Conservation (phyloP, 2,888 invertebrate species). For the Chrysomela aeneicollis region DNA sequence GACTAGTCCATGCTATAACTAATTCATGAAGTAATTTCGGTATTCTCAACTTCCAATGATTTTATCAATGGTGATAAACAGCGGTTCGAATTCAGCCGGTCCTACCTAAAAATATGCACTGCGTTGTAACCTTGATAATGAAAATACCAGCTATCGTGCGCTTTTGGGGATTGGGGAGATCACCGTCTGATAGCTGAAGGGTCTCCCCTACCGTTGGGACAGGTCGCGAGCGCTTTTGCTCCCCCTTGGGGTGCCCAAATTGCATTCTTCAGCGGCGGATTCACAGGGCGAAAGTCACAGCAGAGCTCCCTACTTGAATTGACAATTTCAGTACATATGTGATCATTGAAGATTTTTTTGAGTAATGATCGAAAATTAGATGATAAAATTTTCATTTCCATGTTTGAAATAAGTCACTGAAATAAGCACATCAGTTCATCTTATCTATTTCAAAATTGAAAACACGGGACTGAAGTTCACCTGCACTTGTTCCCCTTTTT, state of each 20-base stretch:
- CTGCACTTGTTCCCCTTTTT: too few species aligned
- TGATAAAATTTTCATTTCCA: too few species aligned
- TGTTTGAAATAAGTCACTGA: too few species aligned
- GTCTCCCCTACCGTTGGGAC: conserved; percentile 54
- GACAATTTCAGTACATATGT: too few species aligned
- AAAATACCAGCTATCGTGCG: conserved; percentile 49
- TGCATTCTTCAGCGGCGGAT: conserved; percentile 50
- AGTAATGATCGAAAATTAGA: too few species aligned
- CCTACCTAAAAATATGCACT: conserved; percentile 32
- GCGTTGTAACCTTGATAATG: conserved; percentile 49
- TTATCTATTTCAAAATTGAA: too few species aligned
- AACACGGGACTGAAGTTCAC: too few species aligned
- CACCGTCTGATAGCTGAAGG: conserved; percentile 47
- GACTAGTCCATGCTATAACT: too few species aligned
- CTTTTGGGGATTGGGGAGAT: conserved; percentile 47
- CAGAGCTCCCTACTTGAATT: too few species aligned
- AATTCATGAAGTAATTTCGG: not conserved
- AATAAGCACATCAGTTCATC: too few species aligned
- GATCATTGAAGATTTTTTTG: too few species aligned
- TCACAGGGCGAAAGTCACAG: conserved; percentile 38
- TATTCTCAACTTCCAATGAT: too few species aligned
- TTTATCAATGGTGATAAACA: not conserved
- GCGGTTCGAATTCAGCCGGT: conserved; percentile 1
- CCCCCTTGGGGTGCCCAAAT: conserved; percentile 51
- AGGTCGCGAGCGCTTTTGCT: conserved; percentile 50